Conservation (phyloP, 2,888 invertebrate species). For the Lasioglossum pauxillum region DNA sequence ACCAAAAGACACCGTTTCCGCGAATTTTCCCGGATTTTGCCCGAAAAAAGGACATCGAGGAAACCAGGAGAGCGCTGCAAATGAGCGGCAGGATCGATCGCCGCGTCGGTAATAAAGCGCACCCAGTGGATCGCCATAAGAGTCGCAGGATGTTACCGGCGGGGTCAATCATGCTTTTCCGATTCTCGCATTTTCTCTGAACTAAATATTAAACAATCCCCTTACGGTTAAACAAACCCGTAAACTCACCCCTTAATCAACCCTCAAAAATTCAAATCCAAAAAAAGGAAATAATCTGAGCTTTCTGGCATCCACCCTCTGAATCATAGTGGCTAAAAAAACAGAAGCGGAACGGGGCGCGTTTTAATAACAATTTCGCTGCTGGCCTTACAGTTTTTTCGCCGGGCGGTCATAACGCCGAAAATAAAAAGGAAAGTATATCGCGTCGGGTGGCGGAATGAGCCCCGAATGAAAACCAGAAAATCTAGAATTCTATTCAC, state of each 20-base stretch:
- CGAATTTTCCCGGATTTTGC: not conserved
- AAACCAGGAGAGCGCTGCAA: slow-evolving; percentile 40
- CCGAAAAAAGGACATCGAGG: slow-evolving; percentile 13
- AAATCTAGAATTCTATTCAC: slow-evolving; percentile 67
- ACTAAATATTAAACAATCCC: not conserved
- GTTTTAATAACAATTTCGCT: not conserved
- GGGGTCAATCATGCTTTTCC: slow-evolving; percentile 60
- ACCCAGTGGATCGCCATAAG: slow-evolving; percentile 59
- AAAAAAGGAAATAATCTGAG: not conserved
- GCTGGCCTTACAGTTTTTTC: not conserved
- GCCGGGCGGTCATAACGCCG: not conserved
- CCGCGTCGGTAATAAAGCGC: slow-evolving; percentile 80
- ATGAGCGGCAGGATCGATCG: slow-evolving; percentile 74
- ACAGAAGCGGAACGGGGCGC: not conserved
- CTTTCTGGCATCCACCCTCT: not conserved
- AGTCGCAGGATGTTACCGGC: slow-evolving; percentile 76
- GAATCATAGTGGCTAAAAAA: not conserved
- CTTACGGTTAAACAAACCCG: not conserved
- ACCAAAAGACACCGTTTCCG: not conserved
- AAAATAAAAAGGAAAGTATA: slow-evolving; percentile 1
- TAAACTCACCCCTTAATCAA: not conserved
- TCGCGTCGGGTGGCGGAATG: not conserved
- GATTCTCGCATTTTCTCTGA: slow-evolving; percentile 26
- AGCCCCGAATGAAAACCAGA: slow-evolving; percentile 6
- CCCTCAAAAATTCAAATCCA: not conserved